Conservation (phyloP, 2,113 vertebrate genomes). For the Gymnorhina tibicen region DNA sequence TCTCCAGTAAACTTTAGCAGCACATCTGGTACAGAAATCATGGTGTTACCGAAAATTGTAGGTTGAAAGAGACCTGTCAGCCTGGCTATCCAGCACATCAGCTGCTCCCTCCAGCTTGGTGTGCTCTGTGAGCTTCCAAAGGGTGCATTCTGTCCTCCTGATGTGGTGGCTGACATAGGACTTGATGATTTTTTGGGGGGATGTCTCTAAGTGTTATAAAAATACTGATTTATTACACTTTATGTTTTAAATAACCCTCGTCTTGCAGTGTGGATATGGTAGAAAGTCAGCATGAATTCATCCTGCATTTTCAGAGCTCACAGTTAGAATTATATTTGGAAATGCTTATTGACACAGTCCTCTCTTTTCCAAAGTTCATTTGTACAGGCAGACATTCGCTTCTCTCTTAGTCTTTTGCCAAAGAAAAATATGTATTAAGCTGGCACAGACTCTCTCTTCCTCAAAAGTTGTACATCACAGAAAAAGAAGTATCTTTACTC, state of each 20-base stretch:
- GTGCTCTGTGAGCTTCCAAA: rapidly evolving
- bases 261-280: neutral
- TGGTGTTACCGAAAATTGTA: rapidly evolving
- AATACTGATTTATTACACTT: neutral
- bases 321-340: neutral
- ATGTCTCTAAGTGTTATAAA: neutral
- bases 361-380: neutral
- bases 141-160: neutral
- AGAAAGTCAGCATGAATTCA: neutral
- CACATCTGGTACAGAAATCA: neutral
- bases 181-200: rapidly evolving
- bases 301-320: neutral
- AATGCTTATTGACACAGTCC: neutral
- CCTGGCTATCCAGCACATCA: neutral
- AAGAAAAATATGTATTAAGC: neutral
- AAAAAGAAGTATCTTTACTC: neutral
- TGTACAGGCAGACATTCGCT: neutral
- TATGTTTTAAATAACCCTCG: neutral
- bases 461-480: neutral
- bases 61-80: neutral
- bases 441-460: neutral
- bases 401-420: neutral
- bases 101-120: neutral
- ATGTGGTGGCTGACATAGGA: neutral
- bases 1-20: neutral